Evolutionary conservation across 2,113 vertebrate genomes (phyloP), one percentile per base, ranked within the genome.

Genomic region (Alligator sinensis): DNA sequence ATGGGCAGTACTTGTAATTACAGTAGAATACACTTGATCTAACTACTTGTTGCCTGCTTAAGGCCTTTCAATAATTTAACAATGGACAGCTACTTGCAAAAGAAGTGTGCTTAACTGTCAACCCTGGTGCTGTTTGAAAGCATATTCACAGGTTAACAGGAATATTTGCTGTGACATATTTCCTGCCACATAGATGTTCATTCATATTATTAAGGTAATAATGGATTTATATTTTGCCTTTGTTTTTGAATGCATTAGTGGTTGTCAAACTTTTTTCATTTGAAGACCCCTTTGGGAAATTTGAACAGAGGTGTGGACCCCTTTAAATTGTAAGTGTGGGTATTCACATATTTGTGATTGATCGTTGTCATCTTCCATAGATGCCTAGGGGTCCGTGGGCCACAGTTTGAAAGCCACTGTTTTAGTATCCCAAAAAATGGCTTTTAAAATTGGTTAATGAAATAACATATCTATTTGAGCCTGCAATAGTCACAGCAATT

Each of bases 391-490:
- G 47, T 47, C 7, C 47, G 7, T 47, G 9, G 47, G 47, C 47
- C 47, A 78, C 47, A 78, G 80, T 83, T 94, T 77, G 84, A 92
- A 55, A 30, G 76, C 28, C 34, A 30, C 16, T n/a, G n/a, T 92
- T 79, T 92, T 87, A 59, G 47, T 47, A 47, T 9, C 47, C 47
- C 47, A 8, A 47, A 9, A 47, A 47, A 8, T 55, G 77, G 14
- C 30, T 79, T 55, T 78, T 57, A 89, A 66, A 95, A 94, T 63
- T 27, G 82, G 93, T 81, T 89, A 84, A 82, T 80, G 88, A 89
- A 95, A 83, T 6, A 87, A 28, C 24, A 3, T 25, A 78, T 38
- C 77, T 75, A 90, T 90, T 11, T 1, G 21, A 97, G 92, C 11
- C 2, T 24, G 34, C 57, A 81, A 27, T 34, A 89, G 90, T 81